Conservation (phyloP, 2,888 invertebrate genomes). For the Sinhomidia bicolor region DNA sequence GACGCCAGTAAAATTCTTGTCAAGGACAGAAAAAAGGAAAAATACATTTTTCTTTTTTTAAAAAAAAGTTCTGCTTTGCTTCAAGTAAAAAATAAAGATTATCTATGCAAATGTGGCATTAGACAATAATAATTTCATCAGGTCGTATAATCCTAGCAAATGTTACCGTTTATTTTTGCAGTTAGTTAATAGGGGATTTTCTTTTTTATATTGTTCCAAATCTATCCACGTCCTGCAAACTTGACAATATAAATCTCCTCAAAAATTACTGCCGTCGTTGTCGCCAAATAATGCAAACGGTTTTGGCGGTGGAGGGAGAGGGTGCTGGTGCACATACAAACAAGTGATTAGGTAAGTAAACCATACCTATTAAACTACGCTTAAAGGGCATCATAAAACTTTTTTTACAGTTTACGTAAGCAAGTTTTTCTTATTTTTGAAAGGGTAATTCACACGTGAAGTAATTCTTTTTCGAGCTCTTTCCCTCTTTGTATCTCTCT, state of each 20-base stretch:
- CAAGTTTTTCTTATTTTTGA: neutral
- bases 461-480: neutral
- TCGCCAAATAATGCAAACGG: no score
- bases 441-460: slow-evolving; percentile 7
- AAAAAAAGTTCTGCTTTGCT: neutral
- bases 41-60: neutral
- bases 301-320: no score
- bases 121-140: no score
- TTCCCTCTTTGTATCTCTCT: neutral
- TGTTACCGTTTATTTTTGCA: no score
- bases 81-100: neutral
- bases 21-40: neutral
- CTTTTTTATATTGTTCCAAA: no score
- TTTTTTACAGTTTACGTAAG: slow-evolving; percentile 9
- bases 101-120: neutral
- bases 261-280: no score
- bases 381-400: neutral
- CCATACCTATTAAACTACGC: neutral
- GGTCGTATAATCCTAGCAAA: neutral
- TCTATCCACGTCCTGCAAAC: no score
- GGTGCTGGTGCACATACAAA: no score
- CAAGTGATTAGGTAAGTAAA: no score
- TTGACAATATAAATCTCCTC: no score
- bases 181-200: no score
- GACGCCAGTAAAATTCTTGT: neutral